Conservation (phyloP, 2,797 vertebrate species). For the Oceanodroma leucorhoa region DNA sequence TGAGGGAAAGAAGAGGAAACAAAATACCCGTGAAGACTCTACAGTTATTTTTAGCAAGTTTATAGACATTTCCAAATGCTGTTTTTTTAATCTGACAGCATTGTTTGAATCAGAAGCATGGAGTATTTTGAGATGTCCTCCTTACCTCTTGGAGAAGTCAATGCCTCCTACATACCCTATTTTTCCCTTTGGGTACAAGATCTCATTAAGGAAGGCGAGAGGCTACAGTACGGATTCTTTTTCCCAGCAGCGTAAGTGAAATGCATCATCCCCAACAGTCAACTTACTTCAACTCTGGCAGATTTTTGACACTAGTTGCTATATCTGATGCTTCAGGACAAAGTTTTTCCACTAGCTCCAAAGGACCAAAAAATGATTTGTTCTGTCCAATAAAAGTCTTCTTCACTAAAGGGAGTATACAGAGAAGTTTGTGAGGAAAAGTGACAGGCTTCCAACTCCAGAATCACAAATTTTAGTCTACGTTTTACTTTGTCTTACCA, state of each 20-base stretch:
- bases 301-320: constrained; percentile 92
- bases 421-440: constrained; percentile 28
- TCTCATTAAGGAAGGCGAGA: neutral
- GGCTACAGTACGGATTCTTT: neutral
- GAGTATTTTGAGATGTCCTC: neutral
- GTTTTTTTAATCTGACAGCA: neutral
- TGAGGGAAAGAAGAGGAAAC: neutral
- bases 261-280: neutral
- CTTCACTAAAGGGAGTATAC: constrained; percentile 79
- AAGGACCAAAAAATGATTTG: constrained; percentile 96
- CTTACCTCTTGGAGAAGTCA: neutral
- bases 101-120: neutral
- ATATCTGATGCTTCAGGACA: constrained; percentile 94
- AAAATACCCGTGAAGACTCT: neutral
- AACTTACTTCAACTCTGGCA: constrained; percentile 93
- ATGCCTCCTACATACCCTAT: neutral
- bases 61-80: neutral
- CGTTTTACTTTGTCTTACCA: neutral
- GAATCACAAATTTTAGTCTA: neutral
- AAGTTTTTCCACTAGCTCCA: constrained; percentile 95
- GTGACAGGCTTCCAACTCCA: neutral
- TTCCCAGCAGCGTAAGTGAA: neutral
- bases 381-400: constrained; percentile 95
- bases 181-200: neutral
- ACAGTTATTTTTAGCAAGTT: neutral